Conservation (phyloP, 2,888 invertebrate species). For the Phasia obesa region DNA sequence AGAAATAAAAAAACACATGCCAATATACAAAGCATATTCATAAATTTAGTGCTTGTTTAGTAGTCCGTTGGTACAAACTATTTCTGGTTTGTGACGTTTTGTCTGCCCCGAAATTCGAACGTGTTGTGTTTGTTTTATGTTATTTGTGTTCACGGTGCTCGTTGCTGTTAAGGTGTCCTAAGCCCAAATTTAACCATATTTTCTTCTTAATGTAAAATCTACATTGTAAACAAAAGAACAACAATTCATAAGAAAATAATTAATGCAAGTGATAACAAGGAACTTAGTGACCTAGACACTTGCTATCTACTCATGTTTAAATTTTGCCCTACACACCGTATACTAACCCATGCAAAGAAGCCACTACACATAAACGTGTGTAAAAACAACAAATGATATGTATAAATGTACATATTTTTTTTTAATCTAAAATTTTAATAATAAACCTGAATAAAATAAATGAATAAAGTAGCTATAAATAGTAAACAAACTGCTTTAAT, state of each 20-base stretch:
- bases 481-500: neutral
- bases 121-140: conserved; percentile 63
- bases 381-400: no score
- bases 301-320: neutral
- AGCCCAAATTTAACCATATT: conserved; percentile 29
- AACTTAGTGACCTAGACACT: neutral
- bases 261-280: neutral
- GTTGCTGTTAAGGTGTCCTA: conserved; percentile 22
- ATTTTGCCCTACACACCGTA: neutral
- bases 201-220: conserved; percentile 17
- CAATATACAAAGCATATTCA: conserved; percentile 36
- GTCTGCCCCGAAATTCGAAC: conserved; percentile 45
- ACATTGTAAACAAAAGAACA: neutral
- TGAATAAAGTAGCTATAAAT: neutral
- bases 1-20: conserved; percentile 25
- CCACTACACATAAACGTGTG: neutral
- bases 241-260: neutral
- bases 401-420: no score
- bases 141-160: conserved; percentile 35
- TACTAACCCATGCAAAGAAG: neutral
- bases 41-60: conserved; percentile 71
- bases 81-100: conserved; percentile 13
- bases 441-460: neutral
- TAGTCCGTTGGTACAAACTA: conserved; percentile 69
- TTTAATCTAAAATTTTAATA: no score